Evolutionary conservation across 2,888 invertebrate species (phyloP).

Genomic region (Meghimatium bilineatum): DNA sequence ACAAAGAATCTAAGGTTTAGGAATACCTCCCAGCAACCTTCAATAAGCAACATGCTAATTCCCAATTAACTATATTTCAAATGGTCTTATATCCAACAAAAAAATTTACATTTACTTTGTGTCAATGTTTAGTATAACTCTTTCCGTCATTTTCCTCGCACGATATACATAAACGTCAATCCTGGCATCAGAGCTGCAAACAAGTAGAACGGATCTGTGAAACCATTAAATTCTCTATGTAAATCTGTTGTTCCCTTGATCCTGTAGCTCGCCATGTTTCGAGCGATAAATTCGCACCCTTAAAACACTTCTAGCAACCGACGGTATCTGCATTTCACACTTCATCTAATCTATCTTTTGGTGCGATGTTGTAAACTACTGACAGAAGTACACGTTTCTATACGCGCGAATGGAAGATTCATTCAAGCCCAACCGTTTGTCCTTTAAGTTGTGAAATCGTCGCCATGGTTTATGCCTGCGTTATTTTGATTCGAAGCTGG

Average conservation of each 20-base stretch:
- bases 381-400: not conserved
- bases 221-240: slow-evolving; percentile 15
- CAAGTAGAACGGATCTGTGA: slow-evolving; percentile 22
- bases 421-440: slow-evolving; percentile 25
- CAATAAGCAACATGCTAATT: not conserved
- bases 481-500: too few species aligned
- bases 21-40: not conserved
- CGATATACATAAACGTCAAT: not conserved
- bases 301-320: slow-evolving; percentile 29
- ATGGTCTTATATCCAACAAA: not conserved
- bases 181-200: not conserved
- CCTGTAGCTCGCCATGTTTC: slow-evolving; percentile 1
- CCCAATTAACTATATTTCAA: not conserved
- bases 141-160: not conserved
- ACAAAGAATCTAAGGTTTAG: too few species aligned
- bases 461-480: slow-evolving; percentile 12
- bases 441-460: slow-evolving; percentile 14
- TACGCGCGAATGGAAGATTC: not conserved
- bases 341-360: slow-evolving; percentile 31
- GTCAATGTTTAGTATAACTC: not conserved
- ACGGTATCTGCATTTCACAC: slow-evolving; percentile 28
- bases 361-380: slow-evolving; percentile 11
- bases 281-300: slow-evolving; percentile 14
- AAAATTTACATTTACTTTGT: slow-evolving; percentile 1
- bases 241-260: slow-evolving; percentile 15